Percentiles rank a stretch among this genome's conserved stretches.
Evolutionary conservation across 2,113 vertebrate species (phyloP).

Genomic region (Megalops atlanticus): DNA sequence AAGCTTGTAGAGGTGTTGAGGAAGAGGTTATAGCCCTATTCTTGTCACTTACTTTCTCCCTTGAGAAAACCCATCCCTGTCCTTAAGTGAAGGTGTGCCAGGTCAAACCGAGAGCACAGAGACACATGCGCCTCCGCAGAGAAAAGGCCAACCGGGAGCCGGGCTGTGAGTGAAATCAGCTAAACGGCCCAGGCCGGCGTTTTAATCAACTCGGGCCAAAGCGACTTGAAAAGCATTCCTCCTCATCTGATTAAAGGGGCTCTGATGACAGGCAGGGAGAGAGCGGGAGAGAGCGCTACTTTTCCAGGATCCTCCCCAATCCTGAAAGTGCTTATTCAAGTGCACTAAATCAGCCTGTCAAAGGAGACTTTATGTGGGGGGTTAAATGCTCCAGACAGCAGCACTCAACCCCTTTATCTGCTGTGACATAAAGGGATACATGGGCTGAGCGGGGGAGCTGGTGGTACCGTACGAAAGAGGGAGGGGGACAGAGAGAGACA

Average conservation of each 20-base stretch:
- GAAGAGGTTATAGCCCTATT: neutral
- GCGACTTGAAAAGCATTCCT: conserved; percentile 47
- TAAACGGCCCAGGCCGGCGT: neutral
- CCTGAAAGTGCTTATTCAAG: conserved; percentile 5
- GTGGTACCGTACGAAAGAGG: neutral
- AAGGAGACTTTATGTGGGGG: conserved; percentile 8
- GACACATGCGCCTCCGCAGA: neutral
- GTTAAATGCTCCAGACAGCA: neutral
- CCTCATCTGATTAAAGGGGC: conserved; percentile 40
- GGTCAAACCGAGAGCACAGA: neutral
- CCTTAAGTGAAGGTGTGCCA: neutral
- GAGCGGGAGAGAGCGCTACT: neutral
- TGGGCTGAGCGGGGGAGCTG: neutral
- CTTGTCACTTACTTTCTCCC: neutral
- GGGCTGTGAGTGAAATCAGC: neutral
- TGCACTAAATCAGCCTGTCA: conserved; percentile 32
- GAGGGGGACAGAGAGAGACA: neutral
- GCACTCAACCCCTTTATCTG: neutral
- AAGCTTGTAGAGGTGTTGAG: neutral
- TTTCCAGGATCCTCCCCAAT: conserved; percentile 10
- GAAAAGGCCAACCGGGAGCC: neutral
- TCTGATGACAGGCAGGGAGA: conserved; percentile 30
- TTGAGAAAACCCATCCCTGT: neutral
- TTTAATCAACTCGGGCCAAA: conserved; percentile 10
- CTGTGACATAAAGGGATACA: no score